Conservation (phyloP, 2,113 vertebrate genomes). For the Seriola quinqueradiata region DNA sequence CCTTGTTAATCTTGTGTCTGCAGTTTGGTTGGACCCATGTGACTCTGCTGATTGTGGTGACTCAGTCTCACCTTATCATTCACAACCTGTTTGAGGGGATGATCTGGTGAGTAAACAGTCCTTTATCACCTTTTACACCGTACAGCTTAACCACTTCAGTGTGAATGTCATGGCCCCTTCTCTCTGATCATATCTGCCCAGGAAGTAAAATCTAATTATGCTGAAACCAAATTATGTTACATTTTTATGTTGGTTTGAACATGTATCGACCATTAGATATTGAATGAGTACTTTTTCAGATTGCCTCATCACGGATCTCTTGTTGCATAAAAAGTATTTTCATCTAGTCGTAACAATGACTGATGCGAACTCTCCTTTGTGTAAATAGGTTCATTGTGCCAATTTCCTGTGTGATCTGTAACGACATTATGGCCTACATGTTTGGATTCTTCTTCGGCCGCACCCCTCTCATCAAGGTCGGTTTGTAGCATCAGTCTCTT, state of each 20-base stretch:
- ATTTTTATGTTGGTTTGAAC: neutral
- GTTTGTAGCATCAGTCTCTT: neutral
- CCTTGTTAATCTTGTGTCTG: neutral
- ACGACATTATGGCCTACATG: constrained; percentile 99
- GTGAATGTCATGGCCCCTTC: no score
- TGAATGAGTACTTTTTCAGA: neutral
- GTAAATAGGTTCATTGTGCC: constrained; percentile 95
- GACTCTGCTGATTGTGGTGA: constrained; percentile 96
- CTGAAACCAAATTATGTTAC: constrained; percentile 1
- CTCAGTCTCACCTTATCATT: constrained; percentile 98
- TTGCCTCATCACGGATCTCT: neutral
- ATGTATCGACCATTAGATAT: neutral
- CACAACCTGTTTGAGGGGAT: constrained; percentile 99
- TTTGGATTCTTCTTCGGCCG: constrained; percentile 99
- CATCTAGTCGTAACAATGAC: neutral
- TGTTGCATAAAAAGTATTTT: neutral
- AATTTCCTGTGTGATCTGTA: constrained; percentile 99
- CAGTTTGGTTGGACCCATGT: constrained; percentile 99
- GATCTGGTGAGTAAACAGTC: constrained; percentile 91
- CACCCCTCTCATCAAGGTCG: constrained; percentile 97
- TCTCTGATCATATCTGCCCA: neutral
- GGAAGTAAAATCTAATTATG: neutral
- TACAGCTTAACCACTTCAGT: neutral
- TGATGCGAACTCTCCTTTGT: neutral
- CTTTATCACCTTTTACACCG: neutral